Conservation (phyloP, 23 tunicate genomes). For the Diplosoma virens region DNA sequence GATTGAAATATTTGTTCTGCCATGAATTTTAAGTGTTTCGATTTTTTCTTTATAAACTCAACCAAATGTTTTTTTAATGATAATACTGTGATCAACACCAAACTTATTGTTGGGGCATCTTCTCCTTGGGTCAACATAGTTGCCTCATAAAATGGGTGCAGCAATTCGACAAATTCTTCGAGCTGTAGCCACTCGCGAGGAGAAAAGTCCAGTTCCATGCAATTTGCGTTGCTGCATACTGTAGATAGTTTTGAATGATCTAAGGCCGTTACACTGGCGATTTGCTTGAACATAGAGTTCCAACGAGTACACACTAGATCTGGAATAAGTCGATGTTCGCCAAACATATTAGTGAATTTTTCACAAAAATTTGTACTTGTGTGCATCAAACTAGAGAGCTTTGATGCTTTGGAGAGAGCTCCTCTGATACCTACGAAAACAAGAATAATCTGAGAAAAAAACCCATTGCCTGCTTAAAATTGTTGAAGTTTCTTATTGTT, state of each 20-base stretch:
- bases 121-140: slow-evolving; percentile 2
- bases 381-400: no score
- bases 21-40: neutral
- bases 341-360: neutral
- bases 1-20: neutral
- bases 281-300: slow-evolving; percentile 4
- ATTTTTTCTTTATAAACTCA: neutral
- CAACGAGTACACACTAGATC: neutral
- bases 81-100: neutral
- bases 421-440: no score
- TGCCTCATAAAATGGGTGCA: slow-evolving; percentile 11
- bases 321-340: neutral
- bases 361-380: neutral
- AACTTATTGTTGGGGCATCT: neutral
- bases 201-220: neutral
- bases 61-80: neutral
- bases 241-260: neutral
- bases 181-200: slow-evolving; percentile 12
- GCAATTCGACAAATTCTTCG: neutral
- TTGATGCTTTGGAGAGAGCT: no score
- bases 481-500: no score
- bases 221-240: slow-evolving; percentile 3
- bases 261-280: neutral
- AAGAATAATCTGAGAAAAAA: no score
- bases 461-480: no score